Evolutionary conservation across 35 echinoderm and acorn worm species (phyloP).

Genomic region (Holothuria glaberrima): DNA sequence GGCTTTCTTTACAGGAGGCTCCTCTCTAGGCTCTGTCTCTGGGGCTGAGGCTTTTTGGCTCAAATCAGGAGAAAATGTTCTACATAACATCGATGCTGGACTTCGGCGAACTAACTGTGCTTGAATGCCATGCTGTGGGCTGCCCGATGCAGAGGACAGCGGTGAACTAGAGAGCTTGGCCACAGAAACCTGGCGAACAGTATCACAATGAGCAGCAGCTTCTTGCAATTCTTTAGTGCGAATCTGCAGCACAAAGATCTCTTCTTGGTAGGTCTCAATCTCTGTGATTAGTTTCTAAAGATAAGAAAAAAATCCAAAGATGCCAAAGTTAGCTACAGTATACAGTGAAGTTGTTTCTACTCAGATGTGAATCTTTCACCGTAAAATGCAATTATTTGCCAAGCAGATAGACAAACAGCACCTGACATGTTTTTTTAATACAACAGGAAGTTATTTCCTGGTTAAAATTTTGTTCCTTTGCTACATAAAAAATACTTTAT

Average conservation of each 20-base stretch:
- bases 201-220: constrained; percentile 51
- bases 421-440: no score
- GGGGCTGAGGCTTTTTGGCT: neutral
- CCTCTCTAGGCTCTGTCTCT: neutral
- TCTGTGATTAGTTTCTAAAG: constrained; percentile 72
- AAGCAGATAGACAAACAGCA: no score
- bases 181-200: constrained; percentile 48
- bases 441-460: no score
- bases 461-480: no score
- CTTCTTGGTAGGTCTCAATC: constrained; percentile 79
- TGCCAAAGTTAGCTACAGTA: no score
- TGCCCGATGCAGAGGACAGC: neutral
- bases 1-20: constrained; percentile 50
- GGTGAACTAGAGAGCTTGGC: constrained; percentile 49
- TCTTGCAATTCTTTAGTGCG: constrained; percentile 74
- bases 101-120: constrained; percentile 62
- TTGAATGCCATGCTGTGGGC: constrained; percentile 67
- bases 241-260: constrained; percentile 70
- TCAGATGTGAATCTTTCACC: neutral
- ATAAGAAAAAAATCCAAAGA: neutral
- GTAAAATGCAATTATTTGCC: neutral
- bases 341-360: neutral
- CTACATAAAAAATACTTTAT: no score
- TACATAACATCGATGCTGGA: constrained; percentile 41
- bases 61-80: constrained; percentile 54